Conservation (phyloP, 64 coral and sea anemone species). For the Stichodactyla mertensii region DNA sequence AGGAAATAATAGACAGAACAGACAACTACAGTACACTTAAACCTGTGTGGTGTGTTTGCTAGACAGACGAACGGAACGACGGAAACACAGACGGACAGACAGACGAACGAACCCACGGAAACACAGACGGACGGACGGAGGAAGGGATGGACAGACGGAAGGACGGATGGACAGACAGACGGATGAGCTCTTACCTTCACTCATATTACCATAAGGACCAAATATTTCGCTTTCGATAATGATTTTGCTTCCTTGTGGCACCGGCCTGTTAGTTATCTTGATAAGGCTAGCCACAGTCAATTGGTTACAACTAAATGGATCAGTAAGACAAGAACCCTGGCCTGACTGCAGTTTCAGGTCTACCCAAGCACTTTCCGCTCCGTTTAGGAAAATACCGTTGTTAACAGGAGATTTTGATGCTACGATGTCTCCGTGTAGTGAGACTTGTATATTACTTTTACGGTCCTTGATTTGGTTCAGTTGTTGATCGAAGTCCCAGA, state of each 20-base stretch:
- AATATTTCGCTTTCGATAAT: not conserved
- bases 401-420: not conserved
- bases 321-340: conserved; percentile 18
- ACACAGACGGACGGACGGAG: too few species aligned
- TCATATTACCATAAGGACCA: not conserved
- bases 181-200: not conserved
- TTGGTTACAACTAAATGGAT: conserved; percentile 6
- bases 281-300: conserved; percentile 26
- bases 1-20: too few species aligned
- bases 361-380: not conserved
- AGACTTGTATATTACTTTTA: not conserved
- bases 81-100: too few species aligned
- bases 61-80: not conserved
- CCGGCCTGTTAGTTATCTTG: not conserved
- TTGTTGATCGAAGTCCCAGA: conserved; percentile 30
- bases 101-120: too few species aligned
- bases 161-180: not conserved
- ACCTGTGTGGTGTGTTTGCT: not conserved
- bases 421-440: not conserved
- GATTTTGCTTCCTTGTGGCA: not conserved
- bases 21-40: too few species aligned
- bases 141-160: too few species aligned
- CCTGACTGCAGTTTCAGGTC: not conserved
- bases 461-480: not conserved
- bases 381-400: conserved; percentile 6